Conservation (phyloP, 2,797 vertebrate species). For the Myotis myotis region DNA sequence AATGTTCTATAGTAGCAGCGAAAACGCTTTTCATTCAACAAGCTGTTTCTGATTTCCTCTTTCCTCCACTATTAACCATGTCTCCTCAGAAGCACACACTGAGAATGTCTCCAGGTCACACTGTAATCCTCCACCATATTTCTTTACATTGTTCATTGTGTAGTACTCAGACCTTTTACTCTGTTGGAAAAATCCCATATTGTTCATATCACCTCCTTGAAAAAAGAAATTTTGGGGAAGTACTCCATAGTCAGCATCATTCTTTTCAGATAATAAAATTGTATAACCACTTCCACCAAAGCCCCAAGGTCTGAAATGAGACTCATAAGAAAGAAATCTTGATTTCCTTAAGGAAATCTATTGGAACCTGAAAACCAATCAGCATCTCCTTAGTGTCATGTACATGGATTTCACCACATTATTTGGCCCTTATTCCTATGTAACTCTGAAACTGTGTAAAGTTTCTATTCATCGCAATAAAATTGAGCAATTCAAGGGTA, state of each 20-base stretch:
- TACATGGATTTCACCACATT: neutral
- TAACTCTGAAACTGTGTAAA: neutral
- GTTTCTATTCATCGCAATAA: neutral
- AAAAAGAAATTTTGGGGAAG: neutral
- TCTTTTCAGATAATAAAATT: conserved; percentile 22
- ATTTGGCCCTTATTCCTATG: neutral
- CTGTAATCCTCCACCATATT: neutral
- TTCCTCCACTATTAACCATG: neutral
- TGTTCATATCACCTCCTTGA: neutral
- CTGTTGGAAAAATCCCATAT: neutral
- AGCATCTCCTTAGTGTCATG: neutral
- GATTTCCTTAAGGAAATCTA: neutral
- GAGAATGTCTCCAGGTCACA: neutral
- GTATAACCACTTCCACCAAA: neutral
- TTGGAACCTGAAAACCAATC: neutral
- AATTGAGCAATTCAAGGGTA: neutral
- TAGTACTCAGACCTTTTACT: neutral
- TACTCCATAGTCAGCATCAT: neutral
- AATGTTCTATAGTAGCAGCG: neutral
- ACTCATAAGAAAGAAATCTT: neutral
- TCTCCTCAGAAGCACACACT: neutral
- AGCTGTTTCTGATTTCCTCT: neutral
- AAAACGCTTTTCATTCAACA: neutral
- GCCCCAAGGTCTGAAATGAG: neutral
- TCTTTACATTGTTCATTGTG: neutral